A percentile compares a stretch with the other conserved stretches of the same genome.
Conservation (phyloP, 2,797 vertebrate species). For the Labroides dimidiatus region DNA sequence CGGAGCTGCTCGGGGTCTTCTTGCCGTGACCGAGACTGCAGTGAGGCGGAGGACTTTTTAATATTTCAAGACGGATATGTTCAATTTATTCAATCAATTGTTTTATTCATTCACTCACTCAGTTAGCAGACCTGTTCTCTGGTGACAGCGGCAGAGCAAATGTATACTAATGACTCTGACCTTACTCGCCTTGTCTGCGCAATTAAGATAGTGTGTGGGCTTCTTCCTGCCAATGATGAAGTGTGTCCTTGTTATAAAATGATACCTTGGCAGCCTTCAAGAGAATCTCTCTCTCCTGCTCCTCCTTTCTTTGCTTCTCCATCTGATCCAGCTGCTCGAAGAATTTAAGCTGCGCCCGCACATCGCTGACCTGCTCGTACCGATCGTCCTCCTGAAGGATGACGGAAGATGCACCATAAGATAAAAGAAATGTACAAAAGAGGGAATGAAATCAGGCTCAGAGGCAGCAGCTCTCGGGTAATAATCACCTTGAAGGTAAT, state of each 20-base stretch:
- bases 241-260: conserved; percentile 11
- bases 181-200: conserved; percentile 10
- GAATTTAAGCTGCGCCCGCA: conserved; percentile 93
- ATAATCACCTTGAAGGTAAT: conserved; percentile 89
- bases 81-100: conserved; percentile 40
- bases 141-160: conserved; percentile 21
- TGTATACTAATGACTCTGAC: conserved; percentile 39
- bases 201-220: conserved; percentile 7
- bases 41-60: conserved; percentile 42
- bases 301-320: conserved; percentile 95
- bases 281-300: conserved; percentile 95
- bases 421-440: neutral
- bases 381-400: conserved; percentile 89
- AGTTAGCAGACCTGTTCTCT: conserved; percentile 24
- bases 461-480: neutral
- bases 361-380: conserved; percentile 88
- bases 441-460: neutral
- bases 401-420: neutral
- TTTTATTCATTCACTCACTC: conserved; percentile 58
- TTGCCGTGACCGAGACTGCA: conserved; percentile 94
- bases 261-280: conserved; percentile 94
- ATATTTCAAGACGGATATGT: conserved; percentile 49
- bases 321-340: conserved; percentile 97
- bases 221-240: neutral
- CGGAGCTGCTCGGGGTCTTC: conserved; percentile 95